These are phyloP conservation scores for Mythimna ferrago DNA, from an alignment of 2,888 invertebrate species.

Conservation along the genomic window DNA sequence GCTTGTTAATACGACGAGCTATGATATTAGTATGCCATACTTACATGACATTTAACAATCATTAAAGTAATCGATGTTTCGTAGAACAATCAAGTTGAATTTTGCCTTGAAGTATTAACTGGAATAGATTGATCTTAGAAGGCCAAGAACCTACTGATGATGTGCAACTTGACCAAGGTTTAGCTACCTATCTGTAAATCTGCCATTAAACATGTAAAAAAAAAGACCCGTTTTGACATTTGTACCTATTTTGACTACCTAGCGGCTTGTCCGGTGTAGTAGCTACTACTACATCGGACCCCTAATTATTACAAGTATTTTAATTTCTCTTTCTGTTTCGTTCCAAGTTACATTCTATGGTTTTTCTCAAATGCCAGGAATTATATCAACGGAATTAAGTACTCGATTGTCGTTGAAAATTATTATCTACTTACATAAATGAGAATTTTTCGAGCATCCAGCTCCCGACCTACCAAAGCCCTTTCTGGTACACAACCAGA, in stretches of 20 bases:
- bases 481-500: conserved; percentile 40
- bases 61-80: conserved; percentile 53
- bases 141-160: conserved; percentile 1
- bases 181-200: not conserved
- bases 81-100: conserved; percentile 50
- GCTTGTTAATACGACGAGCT: conserved; percentile 27
- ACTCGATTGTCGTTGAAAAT: not conserved
- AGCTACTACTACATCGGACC: too few relatives aligned
- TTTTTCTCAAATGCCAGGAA: too few relatives aligned
- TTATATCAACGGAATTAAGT: too few relatives aligned
- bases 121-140: conserved; percentile 17
- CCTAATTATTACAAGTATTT: too few relatives aligned
- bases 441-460: conserved; percentile 8
- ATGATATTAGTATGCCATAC: conserved; percentile 34
- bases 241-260: too few relatives aligned
- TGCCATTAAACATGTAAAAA: too few relatives aligned
- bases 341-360: too few relatives aligned
- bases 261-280: too few relatives aligned
- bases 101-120: conserved; percentile 39
- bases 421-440: not conserved
- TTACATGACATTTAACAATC: conserved; percentile 59
- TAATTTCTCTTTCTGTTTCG: too few relatives aligned
- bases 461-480: conserved; percentile 40
- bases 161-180: not conserved
- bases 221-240: too few relatives aligned